Percentiles rank a stretch among this genome's conserved stretches.
These are phyloP conservation scores for Drosophila tanythrix DNA, from an alignment of 2,888 invertebrate genomes.

Conservation along the genomic window DNA sequence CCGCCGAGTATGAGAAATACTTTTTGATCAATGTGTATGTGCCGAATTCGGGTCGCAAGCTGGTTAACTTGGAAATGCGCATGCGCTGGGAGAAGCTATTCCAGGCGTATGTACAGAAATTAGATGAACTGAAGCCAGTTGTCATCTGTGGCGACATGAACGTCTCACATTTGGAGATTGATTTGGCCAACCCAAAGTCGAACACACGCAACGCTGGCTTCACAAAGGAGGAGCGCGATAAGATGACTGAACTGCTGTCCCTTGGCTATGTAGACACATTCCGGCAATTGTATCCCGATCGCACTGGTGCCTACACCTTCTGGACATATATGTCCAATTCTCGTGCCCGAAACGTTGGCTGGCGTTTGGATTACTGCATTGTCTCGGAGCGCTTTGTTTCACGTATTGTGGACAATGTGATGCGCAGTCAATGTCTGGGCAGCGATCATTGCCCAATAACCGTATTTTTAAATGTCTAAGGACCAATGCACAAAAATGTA, in stretches of 20 bases:
- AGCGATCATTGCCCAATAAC: constrained; percentile 98
- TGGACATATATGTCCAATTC: constrained; percentile 97
- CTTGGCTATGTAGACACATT: constrained; percentile 95
- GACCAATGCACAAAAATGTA: not conserved
- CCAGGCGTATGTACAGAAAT: constrained; percentile 89
- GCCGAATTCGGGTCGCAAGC: constrained; percentile 95
- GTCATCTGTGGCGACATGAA: constrained; percentile 99
- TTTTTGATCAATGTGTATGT: constrained; percentile 96
- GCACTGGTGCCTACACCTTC: constrained; percentile 93
- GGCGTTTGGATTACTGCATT: constrained; percentile 98
- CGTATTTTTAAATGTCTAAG: constrained; percentile 88
- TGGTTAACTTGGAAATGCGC: constrained; percentile 94
- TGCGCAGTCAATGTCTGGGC: constrained; percentile 92
- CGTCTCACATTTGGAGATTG: constrained; percentile 97
- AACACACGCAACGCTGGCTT: constrained; percentile 98
- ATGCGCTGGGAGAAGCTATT: constrained; percentile 96
- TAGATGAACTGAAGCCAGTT: constrained; percentile 96
- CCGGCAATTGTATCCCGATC: constrained; percentile 93
- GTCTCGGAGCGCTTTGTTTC: constrained; percentile 92
- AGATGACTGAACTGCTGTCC: constrained; percentile 92
- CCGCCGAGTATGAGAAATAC: constrained; percentile 96
- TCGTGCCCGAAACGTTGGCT: constrained; percentile 96
- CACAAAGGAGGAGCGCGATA: constrained; percentile 96
- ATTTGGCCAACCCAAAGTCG: constrained; percentile 96
- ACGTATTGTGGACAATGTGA: constrained; percentile 93